Percentiles rank a stretch among this genome's conserved stretches.
Evolutionary conservation across 1,140 invertebrate genomes (phyloP).

Genomic region (Zaprionus davidi): DNA sequence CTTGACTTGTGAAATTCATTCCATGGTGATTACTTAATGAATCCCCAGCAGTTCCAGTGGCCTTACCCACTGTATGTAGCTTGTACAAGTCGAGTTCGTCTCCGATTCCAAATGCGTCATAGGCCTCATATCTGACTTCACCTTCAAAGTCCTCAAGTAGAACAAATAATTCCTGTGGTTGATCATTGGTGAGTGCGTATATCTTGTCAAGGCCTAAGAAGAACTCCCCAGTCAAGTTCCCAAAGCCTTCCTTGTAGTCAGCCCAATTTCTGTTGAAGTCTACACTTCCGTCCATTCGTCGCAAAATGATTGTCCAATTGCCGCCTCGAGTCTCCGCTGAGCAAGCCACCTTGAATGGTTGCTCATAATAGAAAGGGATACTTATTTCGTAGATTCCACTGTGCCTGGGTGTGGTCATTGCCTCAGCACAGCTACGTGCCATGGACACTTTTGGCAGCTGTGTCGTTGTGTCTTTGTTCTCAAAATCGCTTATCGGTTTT

Average conservation of each 20-base stretch:
- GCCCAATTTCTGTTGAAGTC: constrained; percentile 87
- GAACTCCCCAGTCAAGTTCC: constrained; percentile 86
- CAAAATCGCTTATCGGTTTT: no score
- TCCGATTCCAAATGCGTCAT: background rate
- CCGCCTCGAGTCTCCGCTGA: background rate
- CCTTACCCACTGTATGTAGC: background rate
- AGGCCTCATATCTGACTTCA: background rate
- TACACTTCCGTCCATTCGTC: constrained; percentile 86
- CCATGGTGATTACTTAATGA: background rate
- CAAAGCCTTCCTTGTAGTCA: constrained; percentile 87
- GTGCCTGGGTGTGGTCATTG: background rate
- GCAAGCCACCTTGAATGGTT: background rate
- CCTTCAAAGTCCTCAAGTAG: background rate
- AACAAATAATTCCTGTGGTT: background rate
- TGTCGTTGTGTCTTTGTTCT: no score
- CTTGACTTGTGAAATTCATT: background rate
- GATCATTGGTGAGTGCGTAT: constrained; percentile 84
- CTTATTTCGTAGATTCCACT: background rate
- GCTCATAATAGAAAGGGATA: background rate
- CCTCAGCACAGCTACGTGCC: background rate
- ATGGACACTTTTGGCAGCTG: no score
- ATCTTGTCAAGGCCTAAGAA: constrained; percentile 87
- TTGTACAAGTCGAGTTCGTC: background rate
- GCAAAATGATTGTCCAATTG: constrained; percentile 87
- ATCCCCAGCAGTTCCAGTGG: background rate